Base-by-base conservation (phyloP, 2,888 invertebrate genomes). In the Acronicta leporina region DNA sequence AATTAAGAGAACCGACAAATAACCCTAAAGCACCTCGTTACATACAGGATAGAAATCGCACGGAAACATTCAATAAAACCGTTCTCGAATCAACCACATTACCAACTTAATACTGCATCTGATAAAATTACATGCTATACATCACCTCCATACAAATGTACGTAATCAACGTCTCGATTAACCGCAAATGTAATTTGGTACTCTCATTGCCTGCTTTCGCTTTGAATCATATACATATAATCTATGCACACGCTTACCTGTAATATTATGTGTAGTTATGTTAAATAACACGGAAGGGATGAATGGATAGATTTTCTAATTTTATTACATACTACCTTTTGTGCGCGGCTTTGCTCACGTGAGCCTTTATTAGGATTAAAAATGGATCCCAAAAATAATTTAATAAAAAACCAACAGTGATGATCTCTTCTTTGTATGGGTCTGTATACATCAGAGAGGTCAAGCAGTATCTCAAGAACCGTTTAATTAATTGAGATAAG, bases 11-110 rank as follows among this genome's bases (percentile, higher is more conserved):
- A 27, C 46, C 16, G 35, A 43, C 25, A 47, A 56, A 41, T 62
- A 56, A 66, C 56, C 52, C 55, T 35, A 55, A 16, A 16, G 44
- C 43, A 56, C 33, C 40, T 57, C 60, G 60, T 73, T 55, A 72
- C 49, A 57, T 46, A 73, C 77, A 80, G 80, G 80, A 81, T 79
- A 79, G 81, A 82, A 82, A 82, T 58, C 76, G 76, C 50, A 57
- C 72, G 79, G 80, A 81, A 77, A 77, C 73, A 70, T 68, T 67
- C 62, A 72, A 61, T 62, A 64, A 49, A 59, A 69, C 57, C 61
- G 66, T 69, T 63, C 63, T 73, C 62, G 43, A 66, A 64, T 70
- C 55, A 56, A 65, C 38, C 44, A 47, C 51, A 52, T 47, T 55
- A 60, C 52, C 58, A 63, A 62, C 43, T 53, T 58, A 20, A 43